Base-by-base conservation (phyloP, 2,888 invertebrate genomes). In the Prosapia bicincta region DNA sequence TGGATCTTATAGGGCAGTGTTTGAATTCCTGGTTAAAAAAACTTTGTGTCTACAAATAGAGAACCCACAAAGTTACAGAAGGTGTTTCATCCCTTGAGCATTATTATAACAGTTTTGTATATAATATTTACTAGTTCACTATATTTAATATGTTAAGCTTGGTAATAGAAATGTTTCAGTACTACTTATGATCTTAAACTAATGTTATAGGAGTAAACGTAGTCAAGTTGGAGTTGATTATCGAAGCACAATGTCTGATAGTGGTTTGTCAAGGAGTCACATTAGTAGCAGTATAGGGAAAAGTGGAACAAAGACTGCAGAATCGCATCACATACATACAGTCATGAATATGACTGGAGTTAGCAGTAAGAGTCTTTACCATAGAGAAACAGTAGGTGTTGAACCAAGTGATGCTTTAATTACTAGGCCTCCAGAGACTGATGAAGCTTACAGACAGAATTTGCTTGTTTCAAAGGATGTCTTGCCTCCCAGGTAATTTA, bases 401-500 rank as follows among this genome's bases (percentile, higher is more conserved):
- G 72, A 76, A 13, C n/a, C 69, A 9, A 54, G 20, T 54, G 69
- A 73, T n/a, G 72, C 67, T 26, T 38, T 23, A 15, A 71, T 71
- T 66, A 75, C 32, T 71, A 74, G 74, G 74, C 69, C 67, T 26
- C 65, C 78, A 67, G 76, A 77, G 13, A 32, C 76, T 13, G 76
- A 76, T 13, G 77, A 78, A 28, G 70, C 77, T 65, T 79, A 74
- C 67, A 75, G 78, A 54, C 75, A 73, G 24, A 77, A 77, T 13
- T 78, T 79, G 77, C 65, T 78, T 43, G 78, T 81, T 68, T 81
- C 80, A 77, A 86, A 86, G 82, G 86, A 87, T 76, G 82, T 84
- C 25, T 80, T 85, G 79, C 84, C 85, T 38, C 84, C 85, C 68
- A 84, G 86, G 79, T 79, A 77, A n/a, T n/a, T n/a, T n/a, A n/a